Base-by-base conservation (phyloP, 53 echinoderm and acorn worm species). In the Zoroaster sp. region DNA sequence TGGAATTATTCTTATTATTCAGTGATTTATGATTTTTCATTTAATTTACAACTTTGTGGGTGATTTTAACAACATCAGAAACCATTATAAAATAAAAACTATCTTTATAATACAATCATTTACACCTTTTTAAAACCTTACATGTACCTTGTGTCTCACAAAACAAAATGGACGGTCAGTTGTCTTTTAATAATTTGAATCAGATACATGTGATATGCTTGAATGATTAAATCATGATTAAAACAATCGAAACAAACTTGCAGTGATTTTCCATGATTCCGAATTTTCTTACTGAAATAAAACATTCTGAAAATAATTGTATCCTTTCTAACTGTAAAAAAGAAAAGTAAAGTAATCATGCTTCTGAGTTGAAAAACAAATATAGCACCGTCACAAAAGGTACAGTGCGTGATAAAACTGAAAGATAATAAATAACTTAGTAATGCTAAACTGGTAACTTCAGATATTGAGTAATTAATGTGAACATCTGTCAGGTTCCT, bases 41-140 rank as follows among this genome's bases (percentile, higher is more conserved):
- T 10, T 47, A 52, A 4, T 52, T 77, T 17, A 18, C n/a, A 34
- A 15, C 35, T 40, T 74, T 49, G 18, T 18, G 51, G 36, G 49
- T 77, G 66, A 38, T 36, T 80, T 80, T 18, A 63, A 23, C 13
- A 40, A 59, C 9, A 59, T 59, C 63, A 59, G 63, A 59, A 65
- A 35, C 80, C 39, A 23, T 55, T 63, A 38, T 63, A 59, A 65
- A 80, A 80, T 80, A 63, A 65, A 80, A 80, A 80, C 66, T 80
- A 55, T 63, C 36, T 80, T 55, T 65, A 65, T 59, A 63, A 37
- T 80, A 80, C 80, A 80, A 42, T 36, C 65, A 80, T 55, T 77
- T 77, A 77, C 77, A 77, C 14, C 49, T 25, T 76, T 8, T 35
- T 25, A 17, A 34, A 49, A 20, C 25, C 55, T 55, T 55, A 9